phyloP scores from a whole-genome alignment of 2,113 vertebrate genomes.

The Pollimyrus isidori region DNA sequence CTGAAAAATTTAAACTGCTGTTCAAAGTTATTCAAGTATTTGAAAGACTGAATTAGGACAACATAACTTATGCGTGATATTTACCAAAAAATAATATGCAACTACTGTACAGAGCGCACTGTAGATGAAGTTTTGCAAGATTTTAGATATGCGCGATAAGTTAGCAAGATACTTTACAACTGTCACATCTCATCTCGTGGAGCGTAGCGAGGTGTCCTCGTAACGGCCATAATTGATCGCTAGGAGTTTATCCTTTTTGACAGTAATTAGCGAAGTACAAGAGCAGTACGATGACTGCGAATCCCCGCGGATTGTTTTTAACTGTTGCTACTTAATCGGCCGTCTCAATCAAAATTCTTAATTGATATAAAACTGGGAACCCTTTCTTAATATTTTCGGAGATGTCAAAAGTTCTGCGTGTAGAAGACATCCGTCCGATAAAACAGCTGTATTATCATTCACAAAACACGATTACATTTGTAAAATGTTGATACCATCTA shows the following conservation, averaged over 20 bases:
- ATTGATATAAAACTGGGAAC: background rate
- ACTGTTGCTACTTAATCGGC: background rate
- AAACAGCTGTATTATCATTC: background rate
- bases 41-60: background rate
- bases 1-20: background rate
- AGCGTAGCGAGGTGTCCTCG: background rate
- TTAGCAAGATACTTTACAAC: background rate
- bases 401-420: background rate
- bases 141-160: background rate
- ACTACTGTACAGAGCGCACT: background rate
- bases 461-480: background rate
- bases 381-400: background rate
- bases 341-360: background rate
- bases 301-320: constrained; percentile 19
- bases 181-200: background rate
- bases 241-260: constrained; percentile 18
- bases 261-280: constrained; percentile 14
- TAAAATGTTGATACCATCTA: background rate
- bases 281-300: background rate
- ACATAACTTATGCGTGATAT: background rate
- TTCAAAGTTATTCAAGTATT: background rate
- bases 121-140: background rate
- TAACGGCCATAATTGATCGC: constrained; percentile 33
- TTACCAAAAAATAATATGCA: background rate
- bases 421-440: background rate